Evolutionary conservation across 1,140 invertebrate genomes (phyloP).

Genomic region (Euglossa dilemma): DNA sequence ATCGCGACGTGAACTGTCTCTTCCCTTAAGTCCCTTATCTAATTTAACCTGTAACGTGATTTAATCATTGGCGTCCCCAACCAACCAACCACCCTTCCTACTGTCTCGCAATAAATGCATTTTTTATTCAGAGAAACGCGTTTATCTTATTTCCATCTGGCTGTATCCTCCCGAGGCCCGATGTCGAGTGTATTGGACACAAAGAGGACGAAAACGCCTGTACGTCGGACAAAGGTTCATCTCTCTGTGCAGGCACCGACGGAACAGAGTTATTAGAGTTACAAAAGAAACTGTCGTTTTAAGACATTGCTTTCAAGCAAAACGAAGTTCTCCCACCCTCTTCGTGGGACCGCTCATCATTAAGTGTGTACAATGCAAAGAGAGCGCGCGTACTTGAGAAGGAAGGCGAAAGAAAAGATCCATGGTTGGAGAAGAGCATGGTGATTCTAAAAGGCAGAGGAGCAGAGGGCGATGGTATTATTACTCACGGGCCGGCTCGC

Average conservation of each 20-base stretch:
- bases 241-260: neutral
- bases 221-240: neutral
- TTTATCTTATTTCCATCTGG: neutral
- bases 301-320: conserved; percentile 5
- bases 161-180: neutral
- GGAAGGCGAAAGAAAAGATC: neutral
- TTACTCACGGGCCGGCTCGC: neutral
- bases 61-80: too few relatives aligned
- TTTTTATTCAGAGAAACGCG: neutral
- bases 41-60: too few relatives aligned
- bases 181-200: neutral
- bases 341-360: neutral
- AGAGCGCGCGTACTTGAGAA: neutral
- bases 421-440: neutral
- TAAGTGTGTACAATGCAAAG: conserved; percentile 29
- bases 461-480: neutral
- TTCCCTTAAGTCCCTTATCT: too few relatives aligned
- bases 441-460: neutral
- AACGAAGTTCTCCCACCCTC: neutral
- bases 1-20: too few relatives aligned
- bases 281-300: conserved; percentile 16
- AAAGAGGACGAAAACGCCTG: neutral
- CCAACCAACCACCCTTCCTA: too few relatives aligned
- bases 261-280: conserved; percentile 28
- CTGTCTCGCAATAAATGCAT: neutral